Percentiles rank a stretch among this genome's conserved stretches.
Conservation (phyloP, 2,797 vertebrate genomes). For the Amblyraja radiata region DNA sequence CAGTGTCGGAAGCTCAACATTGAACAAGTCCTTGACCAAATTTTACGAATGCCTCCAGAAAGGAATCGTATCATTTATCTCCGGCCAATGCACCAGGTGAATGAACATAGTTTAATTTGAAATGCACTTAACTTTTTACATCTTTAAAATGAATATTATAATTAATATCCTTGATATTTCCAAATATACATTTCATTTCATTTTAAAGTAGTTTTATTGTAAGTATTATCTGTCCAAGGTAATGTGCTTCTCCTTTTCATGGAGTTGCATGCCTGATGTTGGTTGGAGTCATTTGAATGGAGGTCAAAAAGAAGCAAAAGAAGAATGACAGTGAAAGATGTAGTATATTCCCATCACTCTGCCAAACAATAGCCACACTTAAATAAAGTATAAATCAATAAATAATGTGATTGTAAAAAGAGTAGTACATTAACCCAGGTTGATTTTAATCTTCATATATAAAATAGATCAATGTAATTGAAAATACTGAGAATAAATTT, state of each 20-base stretch:
- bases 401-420: no score
- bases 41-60: constrained; percentile 87
- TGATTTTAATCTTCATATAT: no score
- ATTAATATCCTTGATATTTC: background rate
- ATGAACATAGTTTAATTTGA: background rate
- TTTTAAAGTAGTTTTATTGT: background rate
- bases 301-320: no score
- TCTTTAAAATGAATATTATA: background rate
- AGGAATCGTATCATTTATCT: constrained; percentile 96
- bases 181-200: background rate
- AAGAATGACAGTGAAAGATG: no score
- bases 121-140: background rate
- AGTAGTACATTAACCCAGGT: no score
- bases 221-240: background rate
- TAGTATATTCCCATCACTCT: no score
- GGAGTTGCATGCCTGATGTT: background rate
- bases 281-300: background rate
- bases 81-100: constrained; percentile 94
- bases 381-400: no score
- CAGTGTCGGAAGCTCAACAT: constrained; percentile 97
- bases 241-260: background rate
- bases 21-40: constrained; percentile 95
- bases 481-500: no score
- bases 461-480: no score
- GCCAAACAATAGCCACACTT: no score